Evolutionary conservation across 2,797 vertebrate species (phyloP).

Genomic region (Halcyon badia): DNA sequence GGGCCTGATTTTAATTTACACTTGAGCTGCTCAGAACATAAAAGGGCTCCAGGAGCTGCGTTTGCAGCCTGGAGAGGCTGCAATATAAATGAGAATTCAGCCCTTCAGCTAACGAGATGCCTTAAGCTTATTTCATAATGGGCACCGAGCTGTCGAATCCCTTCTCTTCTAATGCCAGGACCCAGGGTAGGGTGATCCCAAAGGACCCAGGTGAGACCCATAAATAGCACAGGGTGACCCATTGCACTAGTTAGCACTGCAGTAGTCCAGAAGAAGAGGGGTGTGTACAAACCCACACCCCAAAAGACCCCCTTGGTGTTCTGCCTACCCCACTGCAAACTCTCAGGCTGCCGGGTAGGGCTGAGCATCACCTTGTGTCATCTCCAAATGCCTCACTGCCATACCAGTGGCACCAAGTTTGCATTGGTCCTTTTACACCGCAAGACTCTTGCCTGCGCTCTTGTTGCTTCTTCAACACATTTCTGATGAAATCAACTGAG

Average conservation of each 20-base stretch:
- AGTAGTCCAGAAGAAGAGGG: background rate
- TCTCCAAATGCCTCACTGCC: background rate
- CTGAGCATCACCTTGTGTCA: rapidly evolving
- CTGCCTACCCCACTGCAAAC: background rate
- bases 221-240: background rate
- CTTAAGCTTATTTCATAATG: rapidly evolving
- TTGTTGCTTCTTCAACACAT: background rate
- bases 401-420: background rate
- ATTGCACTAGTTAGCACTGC: rapidly evolving
- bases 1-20: constrained; percentile 47
- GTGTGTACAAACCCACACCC: background rate
- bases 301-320: rapidly evolving
- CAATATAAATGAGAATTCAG: constrained; percentile 26
- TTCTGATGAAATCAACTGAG: background rate
- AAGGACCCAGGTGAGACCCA: background rate
- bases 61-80: constrained; percentile 35
- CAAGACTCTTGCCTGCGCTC: background rate
- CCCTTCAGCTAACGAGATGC: background rate
- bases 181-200: rapidly evolving
- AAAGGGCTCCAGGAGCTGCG: background rate
- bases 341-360: background rate
- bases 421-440: background rate
- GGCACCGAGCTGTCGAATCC: rapidly evolving
- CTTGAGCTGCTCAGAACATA: constrained; percentile 37
- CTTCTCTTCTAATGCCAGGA: background rate